Evolutionary conservation across 2,113 vertebrate genomes (phyloP), one percentile per base, ranked within the genome.

Genomic region (Maccullochella peelii): DNA sequence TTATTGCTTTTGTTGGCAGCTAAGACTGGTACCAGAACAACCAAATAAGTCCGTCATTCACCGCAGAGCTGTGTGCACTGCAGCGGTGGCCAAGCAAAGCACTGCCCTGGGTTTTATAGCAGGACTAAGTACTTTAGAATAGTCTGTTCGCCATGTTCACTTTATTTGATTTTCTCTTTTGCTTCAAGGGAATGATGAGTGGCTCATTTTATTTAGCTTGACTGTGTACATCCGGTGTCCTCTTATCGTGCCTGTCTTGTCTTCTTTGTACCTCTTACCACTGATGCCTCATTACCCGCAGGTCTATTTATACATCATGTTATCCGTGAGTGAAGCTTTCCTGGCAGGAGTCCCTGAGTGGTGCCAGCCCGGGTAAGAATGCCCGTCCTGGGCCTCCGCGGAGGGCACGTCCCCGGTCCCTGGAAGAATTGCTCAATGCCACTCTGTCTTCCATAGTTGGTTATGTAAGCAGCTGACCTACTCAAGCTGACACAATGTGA

Each of bases 271-370:
- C 75, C 77, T 88, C 77, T 82, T 33, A 80, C 71, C 78, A 73
- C 68, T 25, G 82, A 81, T 61, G 80, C 74, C 44, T 87, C 81
- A 52, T 81, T 81, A 77, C 88, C 65, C 69, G 71, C 83, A 76
- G 40, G 14, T 91, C 92, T 95, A 97, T 97, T 97, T 97, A 96
- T 95, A 96, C 93, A 86, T 83, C 71, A 93, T 95, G 96, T 97
- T 98, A 96, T 18, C 87, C 92, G 33, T 52, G 80, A 86, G 94
- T 95, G 93, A 95, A 95, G 94, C 94, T 94, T 96, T 96, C 87
- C 95, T 95, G 96, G 95, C 93, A 79, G 72, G 77, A 91, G 86
- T 11, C 50, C 73, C 77, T 83, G 89, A 91, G 88, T 70, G 3
- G 2, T 23, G 69, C 84, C 85, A 90, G 84, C 84, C 62, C 50